These are phyloP conservation scores for Watsonalla binaria DNA, from an alignment of 2,888 invertebrate species.

Conservation along the genomic window DNA sequence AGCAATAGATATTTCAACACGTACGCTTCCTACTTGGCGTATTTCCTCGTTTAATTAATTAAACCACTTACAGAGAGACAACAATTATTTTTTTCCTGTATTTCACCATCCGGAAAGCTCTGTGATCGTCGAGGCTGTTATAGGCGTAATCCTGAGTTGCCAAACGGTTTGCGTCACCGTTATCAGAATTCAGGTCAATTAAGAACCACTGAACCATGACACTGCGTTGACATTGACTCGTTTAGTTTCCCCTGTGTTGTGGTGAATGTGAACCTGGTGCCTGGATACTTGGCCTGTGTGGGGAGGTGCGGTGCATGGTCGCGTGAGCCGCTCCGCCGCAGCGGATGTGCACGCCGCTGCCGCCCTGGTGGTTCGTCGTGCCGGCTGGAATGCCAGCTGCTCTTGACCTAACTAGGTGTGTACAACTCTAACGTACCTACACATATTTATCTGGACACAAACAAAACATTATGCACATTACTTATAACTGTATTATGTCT, in stretches of 20 bases:
- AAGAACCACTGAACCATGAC: slow-evolving; percentile 62
- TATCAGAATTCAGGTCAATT: slow-evolving; percentile 62
- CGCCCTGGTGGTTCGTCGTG: slow-evolving; percentile 58
- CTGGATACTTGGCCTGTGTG: slow-evolving; percentile 21
- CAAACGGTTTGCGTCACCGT: slow-evolving; percentile 58
- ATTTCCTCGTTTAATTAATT: slow-evolving; percentile 46
- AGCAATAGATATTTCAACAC: slow-evolving; percentile 28
- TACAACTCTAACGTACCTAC: slow-evolving; percentile 29
- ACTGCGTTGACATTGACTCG: slow-evolving; percentile 60
- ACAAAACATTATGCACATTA: background rate
- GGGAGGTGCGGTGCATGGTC: slow-evolving; percentile 35
- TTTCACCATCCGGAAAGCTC: slow-evolving; percentile 49
- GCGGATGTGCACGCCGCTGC: slow-evolving; percentile 76
- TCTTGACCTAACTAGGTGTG: slow-evolving; percentile 77
- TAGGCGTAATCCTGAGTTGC: slow-evolving; percentile 44
- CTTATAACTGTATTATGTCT: background rate
- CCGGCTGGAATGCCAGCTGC: slow-evolving; percentile 77
- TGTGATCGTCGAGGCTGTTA: slow-evolving; percentile 35
- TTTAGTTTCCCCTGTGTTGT: slow-evolving; percentile 41
- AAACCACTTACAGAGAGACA: slow-evolving; percentile 19
- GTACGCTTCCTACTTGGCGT: slow-evolving; percentile 38
- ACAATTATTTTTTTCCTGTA: slow-evolving; percentile 44
- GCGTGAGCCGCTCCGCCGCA: slow-evolving; percentile 46
- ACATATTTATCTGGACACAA: too few relatives aligned
- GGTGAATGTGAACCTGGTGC: slow-evolving; percentile 59